Base-by-base conservation (phyloP, 2,113 vertebrate genomes). In the Danionella cerebrum region DNA sequence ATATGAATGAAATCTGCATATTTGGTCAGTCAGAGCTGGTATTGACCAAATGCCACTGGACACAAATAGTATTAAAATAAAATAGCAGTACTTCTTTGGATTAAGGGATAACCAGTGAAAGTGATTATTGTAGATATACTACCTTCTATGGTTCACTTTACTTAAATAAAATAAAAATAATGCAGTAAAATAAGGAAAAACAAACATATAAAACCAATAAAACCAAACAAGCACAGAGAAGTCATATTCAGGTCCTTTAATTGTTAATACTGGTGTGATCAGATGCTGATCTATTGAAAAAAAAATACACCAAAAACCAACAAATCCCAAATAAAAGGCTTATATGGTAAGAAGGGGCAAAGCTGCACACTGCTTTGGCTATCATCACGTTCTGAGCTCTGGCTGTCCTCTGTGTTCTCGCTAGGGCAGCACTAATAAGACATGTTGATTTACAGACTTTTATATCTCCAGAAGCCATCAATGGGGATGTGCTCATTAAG, bases 391-490 rank as follows among this genome's bases (percentile, higher is more conserved):
- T 35, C 54, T 50, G n/a, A 63, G 47, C 21, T 33, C 24, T 50
- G 58, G 48, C 45, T 55, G 42, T 13, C 54, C 38, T 44, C 31
- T 10, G 25, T 50, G 33, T 38, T 67, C 65, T 62, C 70, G 67
- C 65, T 66, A 57, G 31, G 29, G 22, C 51, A 50, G 18, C 25
- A 38, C 12, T 55, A 65, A 76, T 65, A 53, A 67, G 59, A 27
- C n/a, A 24, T 24, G 9, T 27, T 18, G 10, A 59, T 12, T 44
- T 14, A 16, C 55, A 8, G 24, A 44, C 39, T 44, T 44, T 27
- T 31, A 24, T 59, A 58, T 41, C 22, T 58, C 8, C n/a, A 58
- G 55, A 42, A 60, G 39, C 16, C 39, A 45, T 60, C 39, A 60
- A 60, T 60, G 27, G 24, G 29, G 14, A 44, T 44, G 25, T 45